phyloP scores from a whole-genome alignment of 2,797 vertebrate genomes.

The Vipera ursinii region DNA sequence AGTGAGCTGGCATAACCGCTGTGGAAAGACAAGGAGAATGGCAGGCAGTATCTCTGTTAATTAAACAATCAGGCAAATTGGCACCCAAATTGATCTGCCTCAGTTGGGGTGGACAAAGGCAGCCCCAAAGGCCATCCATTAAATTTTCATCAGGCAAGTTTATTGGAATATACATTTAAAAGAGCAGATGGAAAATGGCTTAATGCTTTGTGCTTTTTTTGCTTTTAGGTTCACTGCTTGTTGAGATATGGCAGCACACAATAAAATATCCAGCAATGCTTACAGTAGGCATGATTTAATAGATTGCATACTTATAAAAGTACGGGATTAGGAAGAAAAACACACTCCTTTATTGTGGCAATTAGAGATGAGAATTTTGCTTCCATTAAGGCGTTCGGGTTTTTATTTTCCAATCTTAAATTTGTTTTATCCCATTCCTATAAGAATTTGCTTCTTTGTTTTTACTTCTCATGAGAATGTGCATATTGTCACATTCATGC shows the following conservation, averaged over 20 bases:
- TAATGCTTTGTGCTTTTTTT: background rate
- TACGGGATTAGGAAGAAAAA: background rate
- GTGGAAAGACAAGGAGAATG: constrained; percentile 23
- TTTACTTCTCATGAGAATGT: background rate
- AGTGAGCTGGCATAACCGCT: constrained; percentile 69
- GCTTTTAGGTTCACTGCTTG: background rate
- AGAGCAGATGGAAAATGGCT: constrained; percentile 2
- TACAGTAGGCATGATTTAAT: background rate
- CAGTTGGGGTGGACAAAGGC: constrained; percentile 54
- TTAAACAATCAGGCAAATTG: constrained; percentile 33
- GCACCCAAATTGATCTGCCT: constrained; percentile 21
- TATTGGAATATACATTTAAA: background rate
- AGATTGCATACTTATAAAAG: background rate
- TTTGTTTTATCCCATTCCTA: background rate
- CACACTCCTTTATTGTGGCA: background rate
- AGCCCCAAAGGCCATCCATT: background rate
- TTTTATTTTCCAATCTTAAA: background rate
- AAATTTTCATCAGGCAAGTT: background rate
- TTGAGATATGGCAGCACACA: background rate
- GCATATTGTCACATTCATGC: background rate
- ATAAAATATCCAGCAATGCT: background rate
- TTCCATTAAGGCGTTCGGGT: background rate
- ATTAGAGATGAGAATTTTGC: background rate
- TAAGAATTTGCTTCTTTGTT: background rate
- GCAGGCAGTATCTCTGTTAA: constrained; percentile 38